Evolutionary conservation across 2,113 vertebrate genomes (phyloP).

Genomic region (Eidolon helvum): DNA sequence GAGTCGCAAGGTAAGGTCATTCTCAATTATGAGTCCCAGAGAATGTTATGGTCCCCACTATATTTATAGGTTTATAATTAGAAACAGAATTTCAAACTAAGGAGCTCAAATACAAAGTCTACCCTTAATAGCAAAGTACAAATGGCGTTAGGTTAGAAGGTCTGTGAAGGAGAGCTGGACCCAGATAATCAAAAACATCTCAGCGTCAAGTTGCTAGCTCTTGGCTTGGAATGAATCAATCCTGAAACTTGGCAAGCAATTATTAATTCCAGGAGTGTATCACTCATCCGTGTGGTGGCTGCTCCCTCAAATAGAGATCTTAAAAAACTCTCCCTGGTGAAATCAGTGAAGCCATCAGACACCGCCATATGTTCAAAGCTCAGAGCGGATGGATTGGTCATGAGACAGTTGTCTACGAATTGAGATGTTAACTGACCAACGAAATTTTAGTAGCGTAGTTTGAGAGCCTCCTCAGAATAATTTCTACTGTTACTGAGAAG

Average conservation of each 20-base stretch:
- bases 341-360: constrained; percentile 69
- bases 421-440: constrained; percentile 67
- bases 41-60: background rate
- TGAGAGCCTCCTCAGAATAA: background rate
- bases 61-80: constrained; percentile 1
- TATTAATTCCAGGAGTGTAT: constrained; percentile 38
- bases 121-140: background rate
- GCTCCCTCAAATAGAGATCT: constrained; percentile 48
- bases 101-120: background rate
- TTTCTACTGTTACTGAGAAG: constrained; percentile 13
- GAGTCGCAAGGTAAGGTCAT: constrained; percentile 15
- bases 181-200: constrained; percentile 14
- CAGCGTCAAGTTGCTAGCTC: constrained; percentile 34
- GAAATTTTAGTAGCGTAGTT: background rate
- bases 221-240: constrained; percentile 43
- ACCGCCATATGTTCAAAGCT: constrained; percentile 58
- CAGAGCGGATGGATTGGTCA: constrained; percentile 61
- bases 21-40: constrained; percentile 44
- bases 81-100: constrained; percentile 36
- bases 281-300: background rate
- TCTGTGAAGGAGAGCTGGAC: background rate
- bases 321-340: constrained; percentile 43
- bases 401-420: constrained; percentile 23
- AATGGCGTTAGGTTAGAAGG: background rate
- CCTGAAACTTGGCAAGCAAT: constrained; percentile 52